Base-by-base conservation (phyloP, 2,797 vertebrate species). In the Lagodon rhomboides region DNA sequence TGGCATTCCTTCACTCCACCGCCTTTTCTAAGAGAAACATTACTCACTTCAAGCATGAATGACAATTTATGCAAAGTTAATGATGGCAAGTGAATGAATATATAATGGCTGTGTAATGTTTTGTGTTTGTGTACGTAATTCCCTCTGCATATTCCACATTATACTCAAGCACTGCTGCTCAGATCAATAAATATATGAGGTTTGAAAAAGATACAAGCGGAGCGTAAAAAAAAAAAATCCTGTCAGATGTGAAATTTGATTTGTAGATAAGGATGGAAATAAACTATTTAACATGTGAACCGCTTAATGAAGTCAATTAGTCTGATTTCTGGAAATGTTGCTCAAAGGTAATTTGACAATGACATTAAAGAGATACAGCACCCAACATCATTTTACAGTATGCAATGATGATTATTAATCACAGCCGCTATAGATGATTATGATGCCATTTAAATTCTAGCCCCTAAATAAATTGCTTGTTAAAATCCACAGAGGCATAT, bases 391-490 rank as follows among this genome's bases (percentile, higher is more conserved):
- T 16, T 82, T 78, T 53, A 34, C 34, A 34, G 34, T 34, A 74
- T 63, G 50, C 63, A 67, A 84, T 11, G 11, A 73, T 61, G 50
- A 71, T 69, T 78, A 88, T 82, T 80, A 79, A 85, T 88, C 69
- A 56, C 44, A 46, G 30, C 44, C 46, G 30, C 78, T 53, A 18
- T 5, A 41, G 54, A 50, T 64, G 55, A 80, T 80, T 60, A 75
- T 22, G 43, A 63, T 22, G n/a, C 54, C 25, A 3, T 88, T 89
- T 68, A 81, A 60, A 81, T 89, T 73, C 70, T 1, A 38, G 63
- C 76, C 77, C 27, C 61, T 61, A 73, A 84, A 86, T 70, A 56
- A 84, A 88, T 71, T 69, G 72, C 74, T 78, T 79, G 77, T 75
- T 86, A 53, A 67, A 85, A 68, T 70, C 61, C 73, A 60, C 68